These are phyloP conservation scores for Hypomesus transpacificus DNA, from an alignment of 2,113 vertebrate species.

Conservation along the genomic window DNA sequence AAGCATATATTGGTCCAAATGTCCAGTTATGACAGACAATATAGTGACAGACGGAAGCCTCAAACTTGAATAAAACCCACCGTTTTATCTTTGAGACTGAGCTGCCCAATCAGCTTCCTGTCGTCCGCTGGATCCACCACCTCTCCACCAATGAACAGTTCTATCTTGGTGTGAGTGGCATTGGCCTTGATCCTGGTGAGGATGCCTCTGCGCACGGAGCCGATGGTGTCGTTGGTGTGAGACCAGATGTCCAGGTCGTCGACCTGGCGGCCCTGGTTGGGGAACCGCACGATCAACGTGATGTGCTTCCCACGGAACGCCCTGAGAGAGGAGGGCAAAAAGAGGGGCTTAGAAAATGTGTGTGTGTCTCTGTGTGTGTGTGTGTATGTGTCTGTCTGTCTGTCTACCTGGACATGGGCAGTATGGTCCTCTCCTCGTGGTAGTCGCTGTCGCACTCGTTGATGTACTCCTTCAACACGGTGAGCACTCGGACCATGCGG, in stretches of 20 bases:
- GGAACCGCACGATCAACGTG: constrained; percentile 94
- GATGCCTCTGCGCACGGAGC: constrained; percentile 93
- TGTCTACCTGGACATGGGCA: constrained; percentile 96
- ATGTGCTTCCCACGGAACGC: constrained; percentile 98
- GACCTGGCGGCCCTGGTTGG: constrained; percentile 97
- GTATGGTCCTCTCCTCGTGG: constrained; percentile 96
- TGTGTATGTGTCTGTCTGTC: background rate
- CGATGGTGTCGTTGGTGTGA: constrained; percentile 98
- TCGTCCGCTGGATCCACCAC: constrained; percentile 98
- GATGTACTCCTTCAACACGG: constrained; percentile 96
- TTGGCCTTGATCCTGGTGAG: constrained; percentile 97
- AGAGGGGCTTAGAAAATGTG: background rate
- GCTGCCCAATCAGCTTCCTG: constrained; percentile 94
- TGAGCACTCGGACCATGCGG: constrained; percentile 96
- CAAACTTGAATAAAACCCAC: constrained; percentile 52
- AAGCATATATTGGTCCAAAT: constrained; percentile 1
- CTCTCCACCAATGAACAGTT: constrained; percentile 95
- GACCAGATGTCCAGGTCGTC: constrained; percentile 99
- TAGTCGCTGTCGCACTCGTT: constrained; percentile 99
- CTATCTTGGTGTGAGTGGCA: constrained; percentile 94
- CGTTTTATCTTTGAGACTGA: constrained; percentile 98
- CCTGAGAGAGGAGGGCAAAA: constrained; percentile 65
- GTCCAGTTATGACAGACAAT: background rate
- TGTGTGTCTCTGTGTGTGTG: background rate
- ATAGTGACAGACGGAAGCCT: background rate